Conservation (phyloP, 2,888 invertebrate genomes). For the Hartigia nigra region DNA sequence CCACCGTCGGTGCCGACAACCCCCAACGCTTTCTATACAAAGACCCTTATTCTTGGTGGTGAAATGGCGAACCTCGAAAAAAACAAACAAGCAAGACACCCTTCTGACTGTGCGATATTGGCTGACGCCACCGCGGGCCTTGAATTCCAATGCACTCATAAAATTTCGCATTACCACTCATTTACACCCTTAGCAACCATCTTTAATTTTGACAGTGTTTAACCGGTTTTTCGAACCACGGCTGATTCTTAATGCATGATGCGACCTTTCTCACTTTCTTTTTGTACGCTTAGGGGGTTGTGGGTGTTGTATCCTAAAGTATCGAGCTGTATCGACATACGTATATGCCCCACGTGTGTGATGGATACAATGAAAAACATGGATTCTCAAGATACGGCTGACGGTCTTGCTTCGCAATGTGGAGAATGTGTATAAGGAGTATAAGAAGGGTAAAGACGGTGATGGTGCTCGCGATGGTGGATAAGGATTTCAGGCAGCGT, state of each 20-base stretch:
- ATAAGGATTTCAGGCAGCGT: background rate
- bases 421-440: background rate
- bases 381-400: background rate
- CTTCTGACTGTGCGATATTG: slow-evolving; percentile 53
- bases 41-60: slow-evolving; percentile 11
- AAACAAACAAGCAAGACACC: slow-evolving; percentile 38
- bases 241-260: background rate
- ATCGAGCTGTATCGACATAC: background rate
- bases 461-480: background rate
- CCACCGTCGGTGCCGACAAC: background rate
- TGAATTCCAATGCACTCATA: slow-evolving; percentile 60
- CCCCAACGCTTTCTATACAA: slow-evolving; percentile 26
- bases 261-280: background rate
- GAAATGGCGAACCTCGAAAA: slow-evolving; percentile 28
- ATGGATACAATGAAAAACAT: background rate
- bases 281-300: background rate
- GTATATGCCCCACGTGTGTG: background rate
- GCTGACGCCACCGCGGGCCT: slow-evolving; percentile 52
- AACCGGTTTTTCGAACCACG: background rate
- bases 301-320: background rate
- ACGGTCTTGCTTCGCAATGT: background rate
- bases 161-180: slow-evolving; percentile 32
- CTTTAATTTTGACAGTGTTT: slow-evolving; percentile 41
- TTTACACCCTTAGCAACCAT: slow-evolving; percentile 24
- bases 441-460: background rate